Evolutionary conservation across 2,888 invertebrate genomes (phyloP).

Genomic region (Cheilosia urbana): DNA sequence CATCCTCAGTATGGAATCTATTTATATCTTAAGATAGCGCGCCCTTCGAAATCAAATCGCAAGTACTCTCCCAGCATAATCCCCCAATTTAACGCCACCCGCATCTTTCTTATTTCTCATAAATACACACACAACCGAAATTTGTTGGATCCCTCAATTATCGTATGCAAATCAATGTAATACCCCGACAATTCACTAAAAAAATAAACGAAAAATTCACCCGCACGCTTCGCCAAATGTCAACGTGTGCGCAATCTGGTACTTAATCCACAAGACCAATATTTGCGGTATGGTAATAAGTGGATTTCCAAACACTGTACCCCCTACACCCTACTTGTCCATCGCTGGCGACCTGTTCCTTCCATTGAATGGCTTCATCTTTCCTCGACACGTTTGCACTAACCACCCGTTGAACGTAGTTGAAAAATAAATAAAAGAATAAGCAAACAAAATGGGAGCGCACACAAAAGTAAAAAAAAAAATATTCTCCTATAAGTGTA

Average conservation of each 20-base stretch:
- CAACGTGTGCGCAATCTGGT: slow-evolving; percentile 48
- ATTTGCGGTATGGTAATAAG: slow-evolving; percentile 70
- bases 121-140: not conserved
- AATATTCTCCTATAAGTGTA: not conserved
- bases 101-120: not conserved
- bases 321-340: not conserved
- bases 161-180: slow-evolving; percentile 8
- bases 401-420: slow-evolving; percentile 36
- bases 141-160: not conserved
- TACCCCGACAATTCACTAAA: not conserved
- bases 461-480: slow-evolving; percentile 8
- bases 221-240: not conserved
- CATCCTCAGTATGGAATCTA: too few relatives aligned
- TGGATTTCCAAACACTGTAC: slow-evolving; percentile 52
- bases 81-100: not conserved
- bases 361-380: slow-evolving; percentile 54
- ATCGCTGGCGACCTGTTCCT: not conserved
- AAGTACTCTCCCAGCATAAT: not conserved
- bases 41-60: too few relatives aligned
- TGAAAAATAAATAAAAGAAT: slow-evolving; percentile 17
- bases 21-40: too few relatives aligned
- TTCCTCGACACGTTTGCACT: slow-evolving; percentile 18
- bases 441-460: not conserved
- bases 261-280: slow-evolving; percentile 69
- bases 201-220: not conserved